Conservation (phyloP, 2,888 invertebrate species). For the Lissocephala sabroskyi region DNA sequence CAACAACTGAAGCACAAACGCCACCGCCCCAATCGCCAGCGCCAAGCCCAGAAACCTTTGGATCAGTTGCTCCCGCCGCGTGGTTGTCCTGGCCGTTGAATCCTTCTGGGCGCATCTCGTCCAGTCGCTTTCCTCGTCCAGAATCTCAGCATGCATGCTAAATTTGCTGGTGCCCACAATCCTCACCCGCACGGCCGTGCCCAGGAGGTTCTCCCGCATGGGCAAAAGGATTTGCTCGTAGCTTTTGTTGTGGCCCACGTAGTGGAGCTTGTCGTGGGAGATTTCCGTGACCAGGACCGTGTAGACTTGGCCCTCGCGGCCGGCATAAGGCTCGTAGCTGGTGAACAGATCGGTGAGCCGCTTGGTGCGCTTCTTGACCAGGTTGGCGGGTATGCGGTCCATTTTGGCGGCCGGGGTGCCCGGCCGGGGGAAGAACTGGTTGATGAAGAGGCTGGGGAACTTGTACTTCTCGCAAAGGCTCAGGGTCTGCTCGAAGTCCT, state of each 20-base stretch:
- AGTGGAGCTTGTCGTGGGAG: conserved; percentile 91
- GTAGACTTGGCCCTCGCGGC: conserved; percentile 76
- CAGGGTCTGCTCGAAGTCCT: conserved; percentile 92
- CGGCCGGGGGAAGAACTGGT: conserved; percentile 97
- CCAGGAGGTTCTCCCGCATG: conserved; percentile 83
- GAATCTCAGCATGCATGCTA: conserved; percentile 82
- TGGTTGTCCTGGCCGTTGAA: not conserved
- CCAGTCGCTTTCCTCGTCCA: conserved; percentile 76
- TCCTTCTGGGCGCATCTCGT: conserved; percentile 66
- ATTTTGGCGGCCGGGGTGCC: conserved; percentile 97
- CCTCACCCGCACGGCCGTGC: conserved; percentile 85
- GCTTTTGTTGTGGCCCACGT: conserved; percentile 94
- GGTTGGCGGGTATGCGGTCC: conserved; percentile 85
- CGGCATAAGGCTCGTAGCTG: conserved; percentile 88
- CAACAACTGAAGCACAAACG: conserved; percentile 52
- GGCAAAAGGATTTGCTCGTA: conserved; percentile 95
- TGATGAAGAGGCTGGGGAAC: conserved; percentile 96
- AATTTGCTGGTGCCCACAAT: conserved; percentile 82
- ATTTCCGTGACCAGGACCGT: conserved; percentile 93
- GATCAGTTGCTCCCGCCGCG: conserved; percentile 10
- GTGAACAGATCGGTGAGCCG: conserved; percentile 89
- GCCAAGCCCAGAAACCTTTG: conserved; percentile 59
- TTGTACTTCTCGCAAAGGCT: conserved; percentile 86
- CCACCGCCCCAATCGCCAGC: conserved; percentile 69
- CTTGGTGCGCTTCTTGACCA: conserved; percentile 93